Base-by-base conservation (phyloP, 92 coral and sea anemone genomes). In the Ricordea florida region DNA sequence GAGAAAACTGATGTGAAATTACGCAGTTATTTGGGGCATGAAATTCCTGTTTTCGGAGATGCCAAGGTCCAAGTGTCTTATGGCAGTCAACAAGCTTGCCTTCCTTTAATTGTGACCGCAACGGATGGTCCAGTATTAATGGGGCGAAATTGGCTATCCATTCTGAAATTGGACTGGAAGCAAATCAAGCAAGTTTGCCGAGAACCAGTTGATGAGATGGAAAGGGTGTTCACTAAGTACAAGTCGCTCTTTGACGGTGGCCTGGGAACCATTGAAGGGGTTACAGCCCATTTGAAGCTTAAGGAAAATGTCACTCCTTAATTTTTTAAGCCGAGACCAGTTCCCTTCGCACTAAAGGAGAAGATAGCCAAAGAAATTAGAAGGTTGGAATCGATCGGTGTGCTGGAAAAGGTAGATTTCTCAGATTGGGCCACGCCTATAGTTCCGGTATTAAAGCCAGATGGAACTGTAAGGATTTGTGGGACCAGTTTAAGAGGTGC, bases 251-350 rank as follows among this genome's bases (percentile, higher is more conserved):
- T 81, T 64, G 81, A 81, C 51, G 76, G 72, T 32, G 41, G 53
- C 9, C 33, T 79, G 71, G 79, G 79, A 24, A 79, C 79, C 36
- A 57, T 79, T 24, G 69, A 79, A 79, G 85, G 79, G 24, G 35
- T 64, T 64, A 76, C 76, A 2, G 83, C 76, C 15, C 23, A 50
- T n/a, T n/a, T n/a, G n/a, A n/a, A n/a, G n/a, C n/a, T n/a, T n/a
- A n/a, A n/a, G n/a, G n/a, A n/a, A n/a, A n/a, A n/a, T n/a, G n/a
- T n/a, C n/a, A n/a, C n/a, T n/a, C n/a, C n/a, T n/a, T n/a, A n/a
- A n/a, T n/a, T n/a, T n/a, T n/a, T n/a, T n/a, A n/a, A n/a, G n/a
- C n/a, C n/a, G n/a, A n/a, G n/a, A n/a, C n/a, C n/a, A n/a, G n/a
- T n/a, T n/a, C n/a, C n/a, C n/a, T n/a, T n/a, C n/a, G n/a, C n/a